Conservation (phyloP, 2,888 invertebrate genomes). For the Leucozona laternaria region DNA sequence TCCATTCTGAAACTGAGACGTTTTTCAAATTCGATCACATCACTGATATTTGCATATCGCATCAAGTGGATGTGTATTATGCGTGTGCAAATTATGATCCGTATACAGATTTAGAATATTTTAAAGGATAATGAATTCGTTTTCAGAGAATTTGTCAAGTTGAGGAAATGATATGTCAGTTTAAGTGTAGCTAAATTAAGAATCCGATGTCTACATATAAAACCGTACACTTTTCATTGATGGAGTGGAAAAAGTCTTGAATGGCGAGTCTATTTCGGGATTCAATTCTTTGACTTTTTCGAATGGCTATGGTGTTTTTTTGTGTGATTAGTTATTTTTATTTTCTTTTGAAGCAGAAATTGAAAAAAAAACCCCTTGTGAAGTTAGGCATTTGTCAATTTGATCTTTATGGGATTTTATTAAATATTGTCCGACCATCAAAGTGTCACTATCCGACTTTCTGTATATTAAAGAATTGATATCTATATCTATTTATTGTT, state of each 20-base stretch:
- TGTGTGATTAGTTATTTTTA: background rate
- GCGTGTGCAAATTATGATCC: slow-evolving; percentile 62
- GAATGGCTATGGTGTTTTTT: background rate
- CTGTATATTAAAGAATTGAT: too few relatives aligned
- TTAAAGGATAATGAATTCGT: slow-evolving; percentile 20
- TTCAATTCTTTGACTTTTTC: background rate
- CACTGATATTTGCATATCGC: background rate
- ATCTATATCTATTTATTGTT: too few relatives aligned
- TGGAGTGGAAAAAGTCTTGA: slow-evolving; percentile 22
- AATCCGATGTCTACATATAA: background rate
- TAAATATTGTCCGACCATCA: too few relatives aligned
- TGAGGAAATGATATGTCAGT: slow-evolving; percentile 61
- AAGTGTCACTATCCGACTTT: too few relatives aligned
- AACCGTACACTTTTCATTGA: slow-evolving; percentile 46
- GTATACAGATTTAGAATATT: slow-evolving; percentile 60
- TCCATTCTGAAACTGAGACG: slow-evolving; percentile 70
- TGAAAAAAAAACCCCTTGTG: too few relatives aligned
- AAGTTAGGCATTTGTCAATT: too few relatives aligned
- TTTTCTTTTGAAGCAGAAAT: too few relatives aligned
- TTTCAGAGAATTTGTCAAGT: slow-evolving; percentile 57
- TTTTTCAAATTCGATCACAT: slow-evolving; percentile 73
- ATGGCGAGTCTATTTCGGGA: slow-evolving; percentile 52
- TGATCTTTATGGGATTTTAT: too few relatives aligned
- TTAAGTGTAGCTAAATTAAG: slow-evolving; percentile 49
- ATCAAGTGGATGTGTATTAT: background rate